phyloP scores from a whole-genome alignment of 2,888 invertebrate genomes.

The Eledone cirrhosa region DNA sequence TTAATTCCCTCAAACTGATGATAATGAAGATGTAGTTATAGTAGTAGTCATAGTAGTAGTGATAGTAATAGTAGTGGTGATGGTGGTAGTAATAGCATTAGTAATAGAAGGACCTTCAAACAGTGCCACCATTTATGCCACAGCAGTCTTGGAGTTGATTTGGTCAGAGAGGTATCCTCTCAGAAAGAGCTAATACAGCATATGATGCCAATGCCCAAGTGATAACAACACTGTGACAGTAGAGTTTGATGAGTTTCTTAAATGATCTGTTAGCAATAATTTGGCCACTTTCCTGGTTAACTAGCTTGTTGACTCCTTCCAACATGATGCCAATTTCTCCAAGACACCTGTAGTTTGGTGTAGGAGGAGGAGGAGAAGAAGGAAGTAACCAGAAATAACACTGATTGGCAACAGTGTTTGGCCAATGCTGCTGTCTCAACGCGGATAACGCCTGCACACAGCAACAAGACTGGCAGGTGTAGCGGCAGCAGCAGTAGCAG shows the following conservation, averaged over 20 bases:
- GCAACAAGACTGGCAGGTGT: slow-evolving; percentile 9
- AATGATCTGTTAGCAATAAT: no score
- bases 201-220: no score
- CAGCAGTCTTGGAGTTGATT: slow-evolving; percentile 25
- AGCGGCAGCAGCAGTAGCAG: slow-evolving; percentile 29
- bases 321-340: not conserved
- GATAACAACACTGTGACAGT: no score
- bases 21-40: slow-evolving; percentile 16
- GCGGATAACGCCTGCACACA: slow-evolving; percentile 32
- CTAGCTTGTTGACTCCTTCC: not conserved
- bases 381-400: not conserved
- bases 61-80: not conserved
- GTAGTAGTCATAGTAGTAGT: not conserved
- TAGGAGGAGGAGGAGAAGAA: not conserved
- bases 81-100: not conserved
- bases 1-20: slow-evolving; percentile 27
- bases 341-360: not conserved
- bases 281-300: not conserved
- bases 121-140: slow-evolving; percentile 16
- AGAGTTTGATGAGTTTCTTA: no score
- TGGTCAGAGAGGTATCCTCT: slow-evolving; percentile 21
- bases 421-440: slow-evolving; percentile 36
- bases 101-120: slow-evolving; percentile 24
- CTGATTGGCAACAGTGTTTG: not conserved
- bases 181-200: slow-evolving; percentile 3